Evolutionary conservation across 1,140 invertebrate genomes (phyloP).

Genomic region (Hyposmocoma kahamanoa): DNA sequence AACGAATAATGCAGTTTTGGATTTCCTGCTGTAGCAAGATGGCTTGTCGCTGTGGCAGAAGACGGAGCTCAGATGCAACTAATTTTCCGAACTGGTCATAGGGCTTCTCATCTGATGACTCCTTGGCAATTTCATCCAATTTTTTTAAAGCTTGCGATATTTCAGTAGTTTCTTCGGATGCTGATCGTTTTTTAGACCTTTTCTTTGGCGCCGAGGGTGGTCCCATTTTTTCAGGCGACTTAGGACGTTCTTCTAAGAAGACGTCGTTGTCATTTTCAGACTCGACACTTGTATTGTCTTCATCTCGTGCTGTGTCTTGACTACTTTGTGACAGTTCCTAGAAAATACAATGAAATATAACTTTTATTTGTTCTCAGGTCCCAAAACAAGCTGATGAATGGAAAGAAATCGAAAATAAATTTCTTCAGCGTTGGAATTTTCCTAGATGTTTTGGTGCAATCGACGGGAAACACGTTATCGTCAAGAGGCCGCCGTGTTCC

Average conservation of each 20-base stretch:
- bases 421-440: not conserved
- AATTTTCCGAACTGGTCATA: too few relatives aligned
- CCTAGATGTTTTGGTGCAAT: not conserved
- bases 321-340: too few relatives aligned
- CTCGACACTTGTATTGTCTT: not conserved
- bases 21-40: not conserved
- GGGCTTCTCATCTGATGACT: too few relatives aligned
- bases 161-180: too few relatives aligned
- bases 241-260: not conserved
- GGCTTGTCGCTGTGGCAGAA: not conserved
- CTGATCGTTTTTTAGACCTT: too few relatives aligned
- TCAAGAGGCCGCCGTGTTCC: not conserved
- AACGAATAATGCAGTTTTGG: not conserved
- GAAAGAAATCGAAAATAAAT: not conserved
- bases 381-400: not conserved
- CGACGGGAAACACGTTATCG: not conserved
- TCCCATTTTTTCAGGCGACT: not conserved
- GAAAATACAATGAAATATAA: too few relatives aligned
- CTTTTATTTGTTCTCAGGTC: not conserved
- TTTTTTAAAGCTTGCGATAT: too few relatives aligned
- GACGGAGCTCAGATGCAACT: too few relatives aligned
- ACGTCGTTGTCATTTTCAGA: not conserved
- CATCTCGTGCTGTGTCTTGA: not conserved
- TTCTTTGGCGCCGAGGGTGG: not conserved
- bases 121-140: too few relatives aligned